Evolutionary conservation across 2,797 vertebrate species (phyloP), one percentile per base, ranked within the genome.

Genomic region (Tragelaphus oryx): DNA sequence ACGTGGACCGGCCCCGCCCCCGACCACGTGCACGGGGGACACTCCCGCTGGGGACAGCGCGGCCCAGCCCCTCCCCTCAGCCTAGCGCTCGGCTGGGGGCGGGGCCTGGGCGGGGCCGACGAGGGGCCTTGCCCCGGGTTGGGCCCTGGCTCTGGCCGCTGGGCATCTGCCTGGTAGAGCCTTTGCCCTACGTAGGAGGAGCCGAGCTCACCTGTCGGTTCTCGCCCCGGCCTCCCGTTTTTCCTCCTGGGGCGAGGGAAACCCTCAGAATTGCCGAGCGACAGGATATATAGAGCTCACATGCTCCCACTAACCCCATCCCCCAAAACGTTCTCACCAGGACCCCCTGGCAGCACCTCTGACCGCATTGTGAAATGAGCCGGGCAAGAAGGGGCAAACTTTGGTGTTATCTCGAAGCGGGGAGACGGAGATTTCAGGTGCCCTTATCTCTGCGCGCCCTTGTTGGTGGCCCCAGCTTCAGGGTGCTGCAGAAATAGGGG

Each of bases 21-120:
- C 97, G 97, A 98, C 98, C 98, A 98, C 98, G 98, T 98, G 98
- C 98, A 97, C 97, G 54, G 93, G 97, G 98, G 98, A 98, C 98
- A 98, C 98, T 98, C 98, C 98, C 98, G 97, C 98, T 93, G 88
- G 97, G 97, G 96, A 97, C 89, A 0, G 92, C 57, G 91, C 26
- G 8, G 80, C 87, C 41, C 1, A 4, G 95, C 95, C 94, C 92
- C 94, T 96, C 95, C 96, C 92, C 10, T 52, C 91, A 3, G 97
- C 97, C 96, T 97, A 10, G 86, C 65, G 87, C 74, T 86, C 9
- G 20, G 37, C 46, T 41, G 33, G 95, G 74, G 96, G 96, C 92
- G 97, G 96, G 92, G 93, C 37, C 44, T 80, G 96, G 97, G 97
- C 96, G 97, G 97, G 90, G 96, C 93, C 55, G 94, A 81, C 60